These are phyloP conservation scores for Gadopsis bispinosus DNA, from an alignment of 2,797 vertebrate genomes.

Conservation along the genomic window DNA sequence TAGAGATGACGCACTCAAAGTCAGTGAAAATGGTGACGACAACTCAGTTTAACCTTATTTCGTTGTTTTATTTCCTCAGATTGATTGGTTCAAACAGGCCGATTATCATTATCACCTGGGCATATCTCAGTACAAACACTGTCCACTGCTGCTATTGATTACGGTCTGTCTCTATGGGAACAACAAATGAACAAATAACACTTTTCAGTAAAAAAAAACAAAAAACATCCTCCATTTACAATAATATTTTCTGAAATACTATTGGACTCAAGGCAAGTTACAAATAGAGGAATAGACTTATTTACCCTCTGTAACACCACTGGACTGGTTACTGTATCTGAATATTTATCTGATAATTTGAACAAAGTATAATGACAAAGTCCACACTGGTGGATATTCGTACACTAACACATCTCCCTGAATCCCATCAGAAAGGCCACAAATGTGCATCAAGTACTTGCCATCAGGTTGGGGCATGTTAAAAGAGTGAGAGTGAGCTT, in stretches of 20 bases:
- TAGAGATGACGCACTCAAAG: neutral
- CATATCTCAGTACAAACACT: constrained; percentile 24
- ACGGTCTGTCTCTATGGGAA: constrained; percentile 36
- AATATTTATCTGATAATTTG: neutral
- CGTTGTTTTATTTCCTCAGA: neutral
- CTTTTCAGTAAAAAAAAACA: neutral
- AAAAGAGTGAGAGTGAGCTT: constrained; percentile 38
- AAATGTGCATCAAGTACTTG: constrained; percentile 18
- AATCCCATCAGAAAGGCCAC: constrained; percentile 17
- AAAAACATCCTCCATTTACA: neutral
- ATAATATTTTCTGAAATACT: constrained; percentile 7
- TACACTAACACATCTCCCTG: neutral
- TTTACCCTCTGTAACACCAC: neutral
- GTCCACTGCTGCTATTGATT: constrained; percentile 26
- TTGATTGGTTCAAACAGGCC: neutral
- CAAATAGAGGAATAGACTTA: neutral
- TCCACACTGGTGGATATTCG: neutral
- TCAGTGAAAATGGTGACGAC: neutral
- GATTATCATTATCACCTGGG: constrained; percentile 26
- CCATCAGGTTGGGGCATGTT: constrained; percentile 17
- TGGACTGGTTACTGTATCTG: constrained; percentile 2
- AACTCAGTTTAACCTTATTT: constrained; percentile 13
- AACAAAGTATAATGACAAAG: neutral
- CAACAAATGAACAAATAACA: constrained; percentile 19
- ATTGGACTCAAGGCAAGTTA: no score